Evolutionary conservation across 1,140 invertebrate genomes (phyloP), one percentile per base, ranked within the genome.

Genomic region (Caenorhabditis latens): DNA sequence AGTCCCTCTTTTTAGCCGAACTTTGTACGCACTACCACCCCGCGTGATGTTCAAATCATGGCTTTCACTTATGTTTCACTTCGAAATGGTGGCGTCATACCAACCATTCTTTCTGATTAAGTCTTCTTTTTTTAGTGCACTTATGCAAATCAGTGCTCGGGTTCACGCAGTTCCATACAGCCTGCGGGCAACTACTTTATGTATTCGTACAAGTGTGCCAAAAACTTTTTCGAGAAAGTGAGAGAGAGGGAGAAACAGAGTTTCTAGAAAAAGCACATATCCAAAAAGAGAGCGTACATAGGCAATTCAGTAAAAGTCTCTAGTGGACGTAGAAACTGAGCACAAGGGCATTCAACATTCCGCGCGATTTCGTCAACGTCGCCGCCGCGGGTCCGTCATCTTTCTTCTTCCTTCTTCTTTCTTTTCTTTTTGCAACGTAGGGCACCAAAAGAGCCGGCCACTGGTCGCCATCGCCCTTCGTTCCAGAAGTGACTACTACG

Each of bases 401-500:
- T 71, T 71, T 71, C 42, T 53, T 79, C n/a, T 79, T 79, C 21
- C 40, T 79, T 50, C 46, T 53, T 50, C 24, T 53, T 71, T 71
- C 42, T 71, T 71, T 71, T 71, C n/a, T 79, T 53, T 79, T 50
- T 79, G 71, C 71, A 79, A 79, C 71, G 71, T 53, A 48, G 46
- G 46, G 71, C 19, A 48, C 21, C 14, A 40, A 63, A 21, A 58
- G 57, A 58, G 16, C 46, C 19, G 71, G 46, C 71, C 46, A 79
- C 7, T 79, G 71, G 71, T 79, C 71, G 71, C 71, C 71, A n/a
- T 53, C 71, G 46, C 14, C 46, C 46, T 79, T 79, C 71, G 71
- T 79, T 79, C 71, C 71, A 79, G 71, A 79, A 79, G 71, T 79
- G 71, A 79, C 71, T 79, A 79, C 46, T 79, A 79, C 46, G 14